Base-by-base conservation (phyloP, 2,797 vertebrate genomes). In the Thripadectes ignobilis region DNA sequence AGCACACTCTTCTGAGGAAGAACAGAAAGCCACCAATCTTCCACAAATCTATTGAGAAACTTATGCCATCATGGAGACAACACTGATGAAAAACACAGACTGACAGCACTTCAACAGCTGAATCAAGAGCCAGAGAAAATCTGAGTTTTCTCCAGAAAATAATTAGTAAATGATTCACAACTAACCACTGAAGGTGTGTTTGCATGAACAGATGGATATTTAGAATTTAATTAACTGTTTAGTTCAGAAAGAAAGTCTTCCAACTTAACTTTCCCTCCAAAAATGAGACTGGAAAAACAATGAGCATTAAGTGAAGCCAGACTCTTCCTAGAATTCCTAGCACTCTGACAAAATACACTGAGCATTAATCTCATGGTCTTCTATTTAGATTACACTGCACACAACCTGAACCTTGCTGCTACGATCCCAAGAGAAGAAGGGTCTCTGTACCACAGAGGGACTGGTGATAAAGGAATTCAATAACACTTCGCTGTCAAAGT, bases 121-220 rank as follows among this genome's bases (percentile, higher is more conserved):
- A 95, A 72, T 52, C 65, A 71, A 71, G 43, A 68, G 74, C 67
- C 55, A 90, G 43, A 26, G 43, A 69, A 76, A 86, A 89, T 62
- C 72, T 32, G 84, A 32, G 54, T 88, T 94, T 92, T 93, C 61
- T 86, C 30, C 72, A 57, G 77, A 92, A 97, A 92, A 90, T 92
- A 95, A 94, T 86, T 89, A 92, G 78, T 41, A 92, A 96, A 73
- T 52, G 61, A 85, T 84, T 96, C 87, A 94, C 41, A 96, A 57
- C 29, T 78, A 78, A 69, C 9, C 48, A 34, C 76, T 94, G 58
- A 92, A 95, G 48, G 52, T 78, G 55, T 82, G 74, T 76, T 87
- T 88, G 83, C 46, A 77, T 19, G 57, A 96, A 85, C 92, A 96
- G 93, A 94, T 95, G 83, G 86, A 86, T 94, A 87, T 79, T 78